Evolutionary conservation across 2,888 invertebrate species (phyloP).

Genomic region (Pandemis corylana): DNA sequence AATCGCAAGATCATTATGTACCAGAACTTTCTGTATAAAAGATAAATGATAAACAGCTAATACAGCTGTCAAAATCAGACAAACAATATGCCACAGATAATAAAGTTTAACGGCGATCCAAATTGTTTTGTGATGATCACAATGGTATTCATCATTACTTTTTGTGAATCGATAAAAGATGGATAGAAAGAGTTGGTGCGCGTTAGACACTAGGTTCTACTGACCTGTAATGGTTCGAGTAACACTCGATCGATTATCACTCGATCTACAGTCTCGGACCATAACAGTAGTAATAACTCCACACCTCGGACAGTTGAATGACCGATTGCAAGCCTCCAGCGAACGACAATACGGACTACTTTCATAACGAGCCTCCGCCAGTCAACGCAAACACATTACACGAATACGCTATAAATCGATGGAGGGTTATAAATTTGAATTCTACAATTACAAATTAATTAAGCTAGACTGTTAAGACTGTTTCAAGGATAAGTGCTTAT

Average conservation of each 20-base stretch:
- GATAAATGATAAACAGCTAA: background rate
- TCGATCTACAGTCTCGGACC: background rate
- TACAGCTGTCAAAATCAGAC: background rate
- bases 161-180: too few species aligned
- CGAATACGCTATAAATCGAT: constrained; percentile 32
- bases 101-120: background rate
- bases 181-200: too few species aligned
- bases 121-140: background rate
- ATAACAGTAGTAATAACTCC: constrained; percentile 24
- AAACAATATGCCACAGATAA: background rate
- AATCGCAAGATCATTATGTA: constrained; percentile 16
- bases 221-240: background rate
- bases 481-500: background rate
- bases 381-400: constrained; percentile 34
- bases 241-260: constrained; percentile 29
- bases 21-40: constrained; percentile 16
- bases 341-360: constrained; percentile 53
- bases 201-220: too few species aligned
- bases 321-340: constrained; percentile 59
- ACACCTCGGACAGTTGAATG: constrained; percentile 54
- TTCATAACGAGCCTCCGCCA: constrained; percentile 51
- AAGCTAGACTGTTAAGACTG: background rate
- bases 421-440: constrained; percentile 5
- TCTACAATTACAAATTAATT: constrained; percentile 7
- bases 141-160: background rate